These are phyloP conservation scores for Puma concolor DNA, from an alignment of 2,113 vertebrate genomes.

Conservation along the genomic window DNA sequence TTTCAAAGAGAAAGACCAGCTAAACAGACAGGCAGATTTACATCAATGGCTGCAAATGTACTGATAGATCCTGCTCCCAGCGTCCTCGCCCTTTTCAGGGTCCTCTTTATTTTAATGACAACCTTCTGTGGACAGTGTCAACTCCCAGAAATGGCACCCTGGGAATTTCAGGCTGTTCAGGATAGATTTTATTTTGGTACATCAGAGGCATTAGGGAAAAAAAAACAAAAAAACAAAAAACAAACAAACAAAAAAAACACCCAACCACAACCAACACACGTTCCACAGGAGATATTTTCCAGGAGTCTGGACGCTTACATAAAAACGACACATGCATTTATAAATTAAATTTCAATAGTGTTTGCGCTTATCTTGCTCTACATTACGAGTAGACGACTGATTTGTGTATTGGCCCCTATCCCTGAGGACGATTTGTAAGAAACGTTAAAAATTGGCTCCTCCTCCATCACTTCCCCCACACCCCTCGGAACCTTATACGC, in stretches of 20 bases:
- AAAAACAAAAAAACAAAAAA: not conserved
- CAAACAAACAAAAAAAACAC: not conserved
- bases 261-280: no score
- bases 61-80: not conserved
- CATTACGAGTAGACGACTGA: not conserved
- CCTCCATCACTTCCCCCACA: not conserved
- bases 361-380: not conserved
- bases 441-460: constrained; percentile 49
- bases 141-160: constrained; percentile 52
- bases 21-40: not conserved
- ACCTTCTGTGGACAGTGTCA: not conserved
- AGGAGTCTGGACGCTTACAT: constrained; percentile 9
- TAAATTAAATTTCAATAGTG: not conserved
- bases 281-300: constrained; percentile 44
- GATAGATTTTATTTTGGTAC: constrained; percentile 43
- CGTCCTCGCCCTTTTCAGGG: not conserved
- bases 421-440: not conserved
- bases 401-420: not conserved
- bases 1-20: not conserved
- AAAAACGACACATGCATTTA: constrained; percentile 9
- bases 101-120: not conserved
- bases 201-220: not conserved
- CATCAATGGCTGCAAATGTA: not conserved
- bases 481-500: not conserved
- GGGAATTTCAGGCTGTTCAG: constrained; percentile 42